Evolutionary conservation across 2,888 invertebrate species (phyloP), one percentile per base, ranked within the genome.

Genomic region (Torymus tubicola): DNA sequence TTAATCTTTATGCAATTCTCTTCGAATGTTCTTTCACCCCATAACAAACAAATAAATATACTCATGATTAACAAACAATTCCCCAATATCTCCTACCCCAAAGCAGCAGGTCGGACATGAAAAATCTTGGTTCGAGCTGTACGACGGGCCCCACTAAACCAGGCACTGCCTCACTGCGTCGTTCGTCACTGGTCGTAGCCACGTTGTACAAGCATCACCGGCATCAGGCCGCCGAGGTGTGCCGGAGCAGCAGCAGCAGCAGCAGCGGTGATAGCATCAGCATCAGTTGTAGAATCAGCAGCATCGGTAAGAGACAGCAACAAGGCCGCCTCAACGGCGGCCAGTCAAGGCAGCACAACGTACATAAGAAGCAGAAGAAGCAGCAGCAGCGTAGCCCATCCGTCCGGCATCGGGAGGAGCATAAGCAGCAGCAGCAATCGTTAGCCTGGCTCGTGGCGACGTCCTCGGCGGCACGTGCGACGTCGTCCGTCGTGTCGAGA

Each of bases 111-210:
- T 93, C 93, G 94, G 94, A 93, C 94, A 94, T 94, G 94, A 94
- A 93, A 94, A 93, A 93, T 93, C 93, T 93, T 92, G 93, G 93
- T 93, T 92, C 92, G 92, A 93, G 93, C 92, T 93, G 93, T 82
- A 82, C 74, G 93, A 93, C 93, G 93, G 93, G 93, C 92, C 93
- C 93, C 93, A 92, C 93, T 93, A 93, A 93, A 93, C 93, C 93
- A 92, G 92, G 93, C 93, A 93, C 93, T 93, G 93, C 93, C 92
- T 92, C 92, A 92, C 88, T 88, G 90, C 89, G 89, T 89, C 89
- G 89, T 89, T 89, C 89, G 88, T 88, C 86, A 86, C 92, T 93
- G 92, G 92, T 92, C 88, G 87, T 86, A 87, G 88, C 86, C 53
- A 80, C 57, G 75, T 67, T 67, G 75, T 67, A 58, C 42, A 57